phyloP scores from a whole-genome alignment of 2,797 vertebrate genomes.

The Heteromormyrus szaboi region DNA sequence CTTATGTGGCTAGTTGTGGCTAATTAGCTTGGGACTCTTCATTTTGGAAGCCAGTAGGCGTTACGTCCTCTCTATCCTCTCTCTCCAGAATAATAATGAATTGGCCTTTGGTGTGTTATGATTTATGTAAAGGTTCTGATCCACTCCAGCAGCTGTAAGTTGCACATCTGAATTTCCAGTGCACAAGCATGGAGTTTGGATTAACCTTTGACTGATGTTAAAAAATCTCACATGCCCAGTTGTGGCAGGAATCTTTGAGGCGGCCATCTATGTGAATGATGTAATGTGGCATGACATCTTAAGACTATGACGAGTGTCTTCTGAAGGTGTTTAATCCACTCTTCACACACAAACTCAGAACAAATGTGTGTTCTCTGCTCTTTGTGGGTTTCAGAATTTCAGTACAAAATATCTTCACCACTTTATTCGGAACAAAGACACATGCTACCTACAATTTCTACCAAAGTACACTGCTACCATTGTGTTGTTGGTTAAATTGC shows the following conservation, averaged over 20 bases:
- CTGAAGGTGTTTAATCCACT: neutral
- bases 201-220: neutral
- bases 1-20: neutral
- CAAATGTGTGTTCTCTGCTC: neutral
- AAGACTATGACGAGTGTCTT: neutral
- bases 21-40: neutral
- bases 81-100: neutral
- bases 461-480: neutral
- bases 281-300: neutral
- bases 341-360: neutral
- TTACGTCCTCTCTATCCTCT: neutral
- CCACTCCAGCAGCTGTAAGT: neutral
- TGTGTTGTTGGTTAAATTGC: neutral
- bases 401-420: neutral
- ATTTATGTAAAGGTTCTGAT: neutral
- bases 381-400: neutral
- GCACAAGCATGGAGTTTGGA: neutral
- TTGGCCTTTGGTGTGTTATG: neutral
- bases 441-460: neutral
- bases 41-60: neutral
- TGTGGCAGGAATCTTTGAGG: neutral
- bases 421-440: neutral
- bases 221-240: neutral
- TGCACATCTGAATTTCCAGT: neutral
- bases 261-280: neutral